Conservation (phyloP, 1,140 invertebrate species). For the Coenobita brevimanus region DNA sequence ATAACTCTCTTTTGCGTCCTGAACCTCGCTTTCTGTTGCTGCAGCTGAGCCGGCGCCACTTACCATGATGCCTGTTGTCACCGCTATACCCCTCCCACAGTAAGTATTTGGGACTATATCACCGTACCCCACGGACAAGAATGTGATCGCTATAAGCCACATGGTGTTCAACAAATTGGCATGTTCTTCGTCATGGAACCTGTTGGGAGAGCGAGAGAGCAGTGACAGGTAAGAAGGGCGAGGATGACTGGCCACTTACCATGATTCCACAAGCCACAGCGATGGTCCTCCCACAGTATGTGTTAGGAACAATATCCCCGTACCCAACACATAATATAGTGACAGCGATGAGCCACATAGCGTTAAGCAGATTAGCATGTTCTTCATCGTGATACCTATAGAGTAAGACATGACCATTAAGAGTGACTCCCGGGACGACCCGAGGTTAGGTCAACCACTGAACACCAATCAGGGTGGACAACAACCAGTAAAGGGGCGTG, state of each 20-base stretch:
- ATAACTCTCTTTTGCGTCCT: slow-evolving; percentile 65
- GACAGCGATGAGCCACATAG: slow-evolving; percentile 94
- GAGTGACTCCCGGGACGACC: slow-evolving; percentile 52
- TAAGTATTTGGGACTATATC: slow-evolving; percentile 99
- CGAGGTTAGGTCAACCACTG: slow-evolving; percentile 64
- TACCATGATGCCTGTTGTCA: slow-evolving; percentile 99
- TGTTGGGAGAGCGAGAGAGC: slow-evolving; percentile 74
- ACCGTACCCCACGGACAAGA: slow-evolving; percentile 98
- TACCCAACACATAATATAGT: slow-evolving; percentile 88
- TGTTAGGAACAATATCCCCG: slow-evolving; percentile 94
- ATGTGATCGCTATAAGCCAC: slow-evolving; percentile 99
- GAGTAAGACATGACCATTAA: slow-evolving; percentile 70
- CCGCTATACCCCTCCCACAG: slow-evolving; percentile 97
- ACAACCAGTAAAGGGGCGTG: slow-evolving; percentile 60
- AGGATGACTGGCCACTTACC: slow-evolving; percentile 80
- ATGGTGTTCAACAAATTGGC: slow-evolving; percentile 98
- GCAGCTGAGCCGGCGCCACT: slow-evolving; percentile 74
- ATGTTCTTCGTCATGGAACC: slow-evolving; percentile 97
- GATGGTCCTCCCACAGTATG: slow-evolving; percentile 92
- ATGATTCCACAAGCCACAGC: slow-evolving; percentile 93
- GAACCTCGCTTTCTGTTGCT: slow-evolving; percentile 59
- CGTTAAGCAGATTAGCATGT: slow-evolving; percentile 92
- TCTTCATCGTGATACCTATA: slow-evolving; percentile 88
- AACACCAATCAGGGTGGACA: slow-evolving; percentile 68
- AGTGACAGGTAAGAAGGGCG: slow-evolving; percentile 51